Base-by-base conservation (phyloP, 2,888 invertebrate species). In the Teinopalpus imperialis region DNA sequence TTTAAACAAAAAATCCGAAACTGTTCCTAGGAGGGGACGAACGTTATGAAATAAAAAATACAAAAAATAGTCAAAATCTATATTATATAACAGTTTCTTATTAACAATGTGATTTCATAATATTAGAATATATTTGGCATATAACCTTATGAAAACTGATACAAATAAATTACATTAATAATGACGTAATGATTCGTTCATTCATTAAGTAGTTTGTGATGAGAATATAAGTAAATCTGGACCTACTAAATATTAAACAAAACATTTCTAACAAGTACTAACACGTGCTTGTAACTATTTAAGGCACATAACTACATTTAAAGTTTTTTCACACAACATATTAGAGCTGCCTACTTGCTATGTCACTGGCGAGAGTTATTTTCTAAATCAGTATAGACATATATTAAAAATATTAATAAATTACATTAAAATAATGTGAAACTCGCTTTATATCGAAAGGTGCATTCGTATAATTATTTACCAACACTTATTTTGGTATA, bases 51-150 rank as follows among this genome's bases (percentile, higher is more conserved):
- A 1, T 1, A 59, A 56, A 48, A 66, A 61, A 43, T 40, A 46
- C 36, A 43, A 42, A 23, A 34, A 49, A 47, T 63, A 61, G 59
- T 75, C 70, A 77, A 82, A 75, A 77, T 83, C 78, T 88, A 79
- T 87, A 87, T 81, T 85, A 78, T 64, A 74, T 87, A 87, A 88
- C 87, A 87, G 77, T 72, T 40, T 81, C 74, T 79, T 77, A 74
- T 74, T 73, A 87, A 87, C 86, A 86, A 81, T 81, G 82, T 81
- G 79, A 82, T 79, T 70, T 69, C 59, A 77, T 76, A 75, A 77
- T 76, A 81, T 79, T 81, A 85, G 77, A 81, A 87, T 83, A 86
- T 88, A 88, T 88, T 88, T 88, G 88, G 88, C 82, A 83, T 87
- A 80, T 70, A 79, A 45, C 78, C 73, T 85, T 79, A 81, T 68